Base-by-base conservation (phyloP, 1,140 invertebrate species). In the Plodia interpunctella region DNA sequence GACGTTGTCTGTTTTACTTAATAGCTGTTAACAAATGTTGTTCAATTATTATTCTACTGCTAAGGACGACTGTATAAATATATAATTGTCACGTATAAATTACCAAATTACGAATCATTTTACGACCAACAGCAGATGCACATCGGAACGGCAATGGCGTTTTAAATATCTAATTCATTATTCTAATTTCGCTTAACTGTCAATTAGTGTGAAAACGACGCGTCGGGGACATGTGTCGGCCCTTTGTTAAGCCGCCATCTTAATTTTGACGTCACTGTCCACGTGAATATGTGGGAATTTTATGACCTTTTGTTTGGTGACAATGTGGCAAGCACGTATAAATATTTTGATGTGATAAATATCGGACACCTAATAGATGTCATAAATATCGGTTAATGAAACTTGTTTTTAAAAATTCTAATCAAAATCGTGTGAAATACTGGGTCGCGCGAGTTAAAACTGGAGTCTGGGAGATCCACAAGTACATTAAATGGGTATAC, bases 161-260 rank as follows among this genome's bases (percentile, higher is more conserved):
- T 44, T 44, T 1, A 44, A 44, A 44, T 44, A 44, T 15, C 38
- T 44, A 44, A 44, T 44, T 44, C n/a, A 44, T 44, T 44, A 44
- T 53, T 53, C 21, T 53, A 25, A 53, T 25, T 53, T 25, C 19
- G 13, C 62, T 59, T 62, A 62, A 66, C 55, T 58, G 54, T 56
- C 64, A 66, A 66, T 62, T 66, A 66, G 64, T 55, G 56, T 52
- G 54, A 55, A 62, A 62, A 50, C 54, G 58, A 66, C 28, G 60
- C 57, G 63, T 28, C 56, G 35, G 15, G 11, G 57, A 66, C 63
- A 66, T 59, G 55, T 62, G 59, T 66, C 9, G 49, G 55, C 25
- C 25, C 10, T 65, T 65, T 65, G 55, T 57, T 19, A 17, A 49
- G 35, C n/a, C 49, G 60, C 60, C 59, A 58, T 61, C 49, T 66